These are phyloP conservation scores for Brachylomia viminalis DNA, from an alignment of 2,888 invertebrate species.

Conservation along the genomic window DNA sequence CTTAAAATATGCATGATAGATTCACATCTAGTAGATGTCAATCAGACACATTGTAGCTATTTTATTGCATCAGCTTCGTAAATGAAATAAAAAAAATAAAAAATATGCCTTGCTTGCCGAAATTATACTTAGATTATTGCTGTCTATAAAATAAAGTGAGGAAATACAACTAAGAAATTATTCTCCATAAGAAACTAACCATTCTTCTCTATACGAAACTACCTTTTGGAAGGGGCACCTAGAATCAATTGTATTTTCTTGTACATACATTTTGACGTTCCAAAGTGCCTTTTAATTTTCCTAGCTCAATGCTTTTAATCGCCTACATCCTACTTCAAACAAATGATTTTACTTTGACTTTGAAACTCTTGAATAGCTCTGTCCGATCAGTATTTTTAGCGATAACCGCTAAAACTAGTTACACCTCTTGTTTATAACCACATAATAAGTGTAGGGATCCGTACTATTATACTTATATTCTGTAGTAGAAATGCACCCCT, in stretches of 20 bases:
- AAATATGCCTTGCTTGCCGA: background rate
- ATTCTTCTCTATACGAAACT: too few species aligned
- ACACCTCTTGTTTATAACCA: background rate
- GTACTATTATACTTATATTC: background rate
- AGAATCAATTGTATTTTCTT: background rate
- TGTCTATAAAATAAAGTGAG: background rate
- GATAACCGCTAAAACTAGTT: background rate
- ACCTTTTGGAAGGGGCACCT: background rate
- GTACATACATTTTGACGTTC: background rate
- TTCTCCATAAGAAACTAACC: background rate
- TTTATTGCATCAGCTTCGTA: too few species aligned
- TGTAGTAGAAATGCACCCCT: background rate
- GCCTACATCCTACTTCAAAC: background rate
- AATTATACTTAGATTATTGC: background rate
- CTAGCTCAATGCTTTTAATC: too few species aligned
- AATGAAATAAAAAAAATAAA: too few species aligned
- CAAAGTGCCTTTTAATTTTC: background rate
- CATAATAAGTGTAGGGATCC: background rate
- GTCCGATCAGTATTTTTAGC: background rate
- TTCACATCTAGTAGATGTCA: too few species aligned
- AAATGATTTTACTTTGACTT: background rate
- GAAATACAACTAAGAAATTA: background rate
- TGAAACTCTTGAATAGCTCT: background rate
- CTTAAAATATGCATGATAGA: too few species aligned
- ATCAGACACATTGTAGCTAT: too few species aligned